Evolutionary conservation across 2,888 invertebrate genomes (phyloP), one percentile per base, ranked within the genome.

Genomic region (Drosophila kanekoi): DNA sequence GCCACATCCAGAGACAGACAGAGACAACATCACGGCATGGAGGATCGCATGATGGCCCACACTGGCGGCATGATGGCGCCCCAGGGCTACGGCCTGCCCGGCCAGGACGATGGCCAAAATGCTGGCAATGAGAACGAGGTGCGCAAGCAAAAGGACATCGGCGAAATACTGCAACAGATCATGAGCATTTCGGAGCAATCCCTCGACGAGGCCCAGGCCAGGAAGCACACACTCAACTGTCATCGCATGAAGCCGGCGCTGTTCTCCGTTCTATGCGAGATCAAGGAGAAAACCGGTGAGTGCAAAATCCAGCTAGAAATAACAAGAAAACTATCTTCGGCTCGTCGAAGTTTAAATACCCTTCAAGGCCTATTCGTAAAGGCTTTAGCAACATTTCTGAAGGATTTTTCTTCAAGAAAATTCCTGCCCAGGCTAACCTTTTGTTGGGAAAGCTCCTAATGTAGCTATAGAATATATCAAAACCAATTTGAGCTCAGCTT

Each of bases 181-280:
- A 98, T 99, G 98, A 99, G 98, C 93, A 99, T 99, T 89, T 99
- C 98, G 53, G 99, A 99, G 93, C 99, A 99, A 94, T 98, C 98
- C 82, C 94, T 99, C 91, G 99, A 99, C 92, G 99, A 99, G 93
- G 99, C 99, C 49, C 99, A 99, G 93, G 98, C 98, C 62, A 96
- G 99, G 92, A 99, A 99, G 94, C 98, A 99, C 93, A 98, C 98
- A 64, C 94, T 99, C 79, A 98, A 99, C 93, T 98, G 98, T 93
- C 99, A 99, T 93, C 96, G 99, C 93, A 98, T 99, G 98, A 99
- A 99, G 93, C 98, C 98, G 90, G 99, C 99, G 58, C 94, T 99
- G 87, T 99, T 99, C 94, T 98, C 98, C 86, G 99, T 99, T 74
- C 94, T 99, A 72, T 99, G 99, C 93, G 99, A 99, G 95, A 99